These are phyloP conservation scores for Pangasius larnaudii DNA, from an alignment of 2,797 vertebrate genomes.

Conservation along the genomic window DNA sequence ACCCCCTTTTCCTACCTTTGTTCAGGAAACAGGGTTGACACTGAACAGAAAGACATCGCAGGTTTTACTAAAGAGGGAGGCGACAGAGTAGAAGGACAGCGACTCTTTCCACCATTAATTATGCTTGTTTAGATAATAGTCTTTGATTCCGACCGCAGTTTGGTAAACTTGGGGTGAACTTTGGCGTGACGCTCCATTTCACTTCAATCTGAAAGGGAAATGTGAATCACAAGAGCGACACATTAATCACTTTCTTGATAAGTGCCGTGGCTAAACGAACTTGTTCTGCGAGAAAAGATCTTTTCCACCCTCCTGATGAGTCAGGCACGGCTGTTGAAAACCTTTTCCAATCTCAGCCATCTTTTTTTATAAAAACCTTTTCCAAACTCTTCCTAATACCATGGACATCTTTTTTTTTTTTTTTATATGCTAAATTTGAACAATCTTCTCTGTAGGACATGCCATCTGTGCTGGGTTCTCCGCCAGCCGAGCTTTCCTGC, in stretches of 20 bases:
- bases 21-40: conserved; percentile 25
- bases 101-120: conserved; percentile 43
- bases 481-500: conserved; percentile 76
- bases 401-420: neutral
- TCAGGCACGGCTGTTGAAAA: neutral
- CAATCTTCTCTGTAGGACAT: neutral
- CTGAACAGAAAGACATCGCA: conserved; percentile 25
- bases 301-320: neutral
- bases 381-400: neutral
- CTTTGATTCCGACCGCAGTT: conserved; percentile 66
- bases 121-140: conserved; percentile 65
- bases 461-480: conserved; percentile 56
- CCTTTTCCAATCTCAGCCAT: neutral
- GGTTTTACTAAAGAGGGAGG: neutral
- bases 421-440: neutral
- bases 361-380: neutral
- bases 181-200: conserved; percentile 65
- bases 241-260: conserved; percentile 65
- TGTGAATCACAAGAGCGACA: conserved; percentile 70
- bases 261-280: conserved; percentile 51
- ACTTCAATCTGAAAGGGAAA: conserved; percentile 71
- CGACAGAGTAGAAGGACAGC: conserved; percentile 16
- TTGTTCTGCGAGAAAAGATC: conserved; percentile 41
- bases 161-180: conserved; percentile 67
- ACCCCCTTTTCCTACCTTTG: conserved; percentile 1